phyloP scores from a whole-genome alignment of 2,888 invertebrate genomes.

The Eupithecia exiguata region DNA sequence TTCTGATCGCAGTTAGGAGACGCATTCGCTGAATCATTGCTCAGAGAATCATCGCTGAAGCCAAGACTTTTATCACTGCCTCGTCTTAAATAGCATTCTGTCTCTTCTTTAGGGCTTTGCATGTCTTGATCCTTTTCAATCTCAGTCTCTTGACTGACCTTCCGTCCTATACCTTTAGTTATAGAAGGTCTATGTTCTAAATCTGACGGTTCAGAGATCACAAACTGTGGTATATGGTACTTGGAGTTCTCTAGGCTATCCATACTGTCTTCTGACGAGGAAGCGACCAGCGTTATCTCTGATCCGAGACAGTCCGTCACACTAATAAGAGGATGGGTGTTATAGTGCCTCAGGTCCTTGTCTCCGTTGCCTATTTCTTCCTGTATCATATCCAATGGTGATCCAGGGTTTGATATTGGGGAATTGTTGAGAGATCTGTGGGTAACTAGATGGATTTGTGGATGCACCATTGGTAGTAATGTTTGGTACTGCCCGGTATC shows the following conservation, averaged over 20 bases:
- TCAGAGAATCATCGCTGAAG: conserved; percentile 89
- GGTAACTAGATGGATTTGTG: conserved; percentile 72
- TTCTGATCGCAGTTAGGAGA: conserved; percentile 84
- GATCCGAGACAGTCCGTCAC: conserved; percentile 95
- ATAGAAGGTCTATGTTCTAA: conserved; percentile 89
- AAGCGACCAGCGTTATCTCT: conserved; percentile 90
- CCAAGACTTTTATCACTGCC: conserved; percentile 88
- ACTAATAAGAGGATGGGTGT: conserved; percentile 92
- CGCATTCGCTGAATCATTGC: conserved; percentile 84
- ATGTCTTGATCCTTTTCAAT: conserved; percentile 68
- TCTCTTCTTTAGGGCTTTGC: conserved; percentile 71
- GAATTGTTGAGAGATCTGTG: conserved; percentile 85
- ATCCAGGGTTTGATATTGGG: conserved; percentile 86
- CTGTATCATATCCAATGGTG: conserved; percentile 91
- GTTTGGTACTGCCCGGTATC: conserved; percentile 73
- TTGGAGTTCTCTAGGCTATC: conserved; percentile 86
- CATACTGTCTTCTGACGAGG: conserved; percentile 89
- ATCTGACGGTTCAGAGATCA: conserved; percentile 89
- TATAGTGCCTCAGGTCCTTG: conserved; percentile 53
- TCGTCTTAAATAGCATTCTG: conserved; percentile 81
- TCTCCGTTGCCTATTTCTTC: conserved; percentile 83
- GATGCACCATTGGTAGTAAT: conserved; percentile 73
- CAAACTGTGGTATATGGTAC: conserved; percentile 84
- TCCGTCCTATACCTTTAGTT: conserved; percentile 89
- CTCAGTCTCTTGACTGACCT: conserved; percentile 87